Evolutionary conservation across 2,113 vertebrate species (phyloP), one percentile per base, ranked within the genome.

Genomic region (Thalassarche chlororhynchos): DNA sequence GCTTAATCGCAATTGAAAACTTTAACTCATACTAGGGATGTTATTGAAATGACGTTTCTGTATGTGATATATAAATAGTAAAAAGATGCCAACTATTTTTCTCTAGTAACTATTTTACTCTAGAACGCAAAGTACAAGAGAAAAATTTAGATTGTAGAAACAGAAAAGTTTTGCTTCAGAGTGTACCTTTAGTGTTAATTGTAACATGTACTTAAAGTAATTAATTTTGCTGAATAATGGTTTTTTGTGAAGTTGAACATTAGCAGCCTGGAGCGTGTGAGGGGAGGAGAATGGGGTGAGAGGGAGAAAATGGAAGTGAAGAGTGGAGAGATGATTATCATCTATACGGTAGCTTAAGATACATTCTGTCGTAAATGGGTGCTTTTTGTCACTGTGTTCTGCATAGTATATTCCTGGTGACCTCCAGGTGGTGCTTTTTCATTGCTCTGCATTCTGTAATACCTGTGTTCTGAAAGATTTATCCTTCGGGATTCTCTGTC

Each of bases 371-470:
- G 8, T 34, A 72, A 78, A 79, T 25, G 7, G 6, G 17, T 77
- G 34, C 40, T 65, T 66, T 31, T 29, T 66, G 47, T 55, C 51
- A 17, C 8, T 29, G 29, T 74, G 38, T 42, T 79, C 65, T 76
- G 42, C 14, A 2, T 7, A 17, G 5, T n/a, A 18, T 81, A 31
- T 72, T 95, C 57, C 46, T 61, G 28, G n/a, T 94, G 64, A 75
- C 65, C 86, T 79, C 72, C 74, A 93, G 80, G 90, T 84, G 92
- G 91, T 75, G 92, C 93, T 70, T 96, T 95, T 68, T n/a, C 84
- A 58, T 65, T 62, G 19, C 61, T 91, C 66, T 86, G 44, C 31
- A 4, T 57, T 94, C 62, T 49, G 20, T 49, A 38, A 21, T 42
- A 26, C 14, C 15, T 54, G 1, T 44, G 7, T 61, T 75, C 47